A percentile compares a stretch with the other conserved stretches of the same genome.
These are phyloP conservation scores for Eristalis tenax DNA, from an alignment of 2,888 invertebrate species.

Conservation along the genomic window DNA sequence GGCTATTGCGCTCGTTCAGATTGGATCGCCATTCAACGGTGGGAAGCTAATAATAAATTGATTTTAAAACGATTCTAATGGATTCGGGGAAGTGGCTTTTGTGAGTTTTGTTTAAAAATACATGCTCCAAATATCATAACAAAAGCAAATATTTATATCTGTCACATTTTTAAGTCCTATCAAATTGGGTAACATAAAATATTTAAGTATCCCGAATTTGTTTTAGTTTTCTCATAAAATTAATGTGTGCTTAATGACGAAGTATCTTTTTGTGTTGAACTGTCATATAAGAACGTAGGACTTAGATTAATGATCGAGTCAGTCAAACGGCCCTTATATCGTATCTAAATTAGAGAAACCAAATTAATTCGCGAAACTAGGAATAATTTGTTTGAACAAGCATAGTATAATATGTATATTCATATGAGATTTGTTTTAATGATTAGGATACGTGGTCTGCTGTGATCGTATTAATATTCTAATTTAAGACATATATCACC, in stretches of 20 bases:
- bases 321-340: constrained; percentile 10
- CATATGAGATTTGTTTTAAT: background rate
- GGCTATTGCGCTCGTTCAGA: constrained; percentile 20
- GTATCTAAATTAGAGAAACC: background rate
- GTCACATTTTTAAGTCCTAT: background rate
- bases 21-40: background rate
- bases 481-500: background rate
- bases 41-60: constrained; percentile 63
- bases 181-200: background rate
- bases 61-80: background rate
- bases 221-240: constrained; percentile 28
- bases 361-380: background rate
- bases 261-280: constrained; percentile 11
- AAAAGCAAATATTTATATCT: background rate
- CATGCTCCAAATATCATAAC: background rate
- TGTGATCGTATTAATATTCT: background rate
- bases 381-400: constrained; percentile 1
- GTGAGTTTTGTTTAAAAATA: background rate
- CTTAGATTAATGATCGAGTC: constrained; percentile 42
- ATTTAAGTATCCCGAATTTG: background rate
- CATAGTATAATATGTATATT: background rate
- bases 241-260: constrained; percentile 41
- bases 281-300: constrained; percentile 36
- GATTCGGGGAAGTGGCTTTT: background rate
- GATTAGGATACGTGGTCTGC: background rate